A percentile compares a stretch with the other conserved stretches of the same genome.
Evolutionary conservation across 2,797 vertebrate species (phyloP).

Genomic region (Melanotaenia maccullochi): DNA sequence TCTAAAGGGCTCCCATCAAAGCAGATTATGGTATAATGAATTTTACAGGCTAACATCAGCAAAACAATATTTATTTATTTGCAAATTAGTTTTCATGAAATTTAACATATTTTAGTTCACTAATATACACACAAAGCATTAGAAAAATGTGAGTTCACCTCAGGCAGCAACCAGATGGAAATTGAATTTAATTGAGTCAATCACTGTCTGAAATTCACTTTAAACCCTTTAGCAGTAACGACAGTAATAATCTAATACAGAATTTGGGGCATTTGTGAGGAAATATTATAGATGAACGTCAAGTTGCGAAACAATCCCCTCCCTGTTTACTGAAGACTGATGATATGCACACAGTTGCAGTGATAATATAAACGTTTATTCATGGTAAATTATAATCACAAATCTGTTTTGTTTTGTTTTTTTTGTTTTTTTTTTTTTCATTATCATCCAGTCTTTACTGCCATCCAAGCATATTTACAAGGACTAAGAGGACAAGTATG

Average conservation of each 20-base stretch:
- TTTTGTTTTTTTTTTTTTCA: not conserved
- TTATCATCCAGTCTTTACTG: not conserved
- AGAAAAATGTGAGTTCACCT: not conserved
- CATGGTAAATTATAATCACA: not conserved
- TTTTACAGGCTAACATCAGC: not conserved
- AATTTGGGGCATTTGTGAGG: slow-evolving; percentile 9
- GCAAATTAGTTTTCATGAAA: not conserved
- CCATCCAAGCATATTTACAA: not conserved
- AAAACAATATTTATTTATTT: slow-evolving; percentile 2
- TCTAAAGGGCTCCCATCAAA: no score
- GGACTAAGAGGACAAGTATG: not conserved
- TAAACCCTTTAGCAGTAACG: slow-evolving; percentile 18
- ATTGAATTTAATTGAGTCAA: slow-evolving; percentile 22
- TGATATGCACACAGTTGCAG: not conserved
- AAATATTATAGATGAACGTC: slow-evolving; percentile 7
- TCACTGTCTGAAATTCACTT: slow-evolving; percentile 26
- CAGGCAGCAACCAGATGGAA: slow-evolving; percentile 25
- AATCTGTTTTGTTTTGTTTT: not conserved
- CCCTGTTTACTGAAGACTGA: not conserved
- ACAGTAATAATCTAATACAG: slow-evolving; percentile 11
- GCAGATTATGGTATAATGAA: not conserved
- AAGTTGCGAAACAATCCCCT: slow-evolving; percentile 17
- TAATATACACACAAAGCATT: slow-evolving; percentile 1
- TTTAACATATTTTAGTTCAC: slow-evolving; percentile 7
- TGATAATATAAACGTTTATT: not conserved